A percentile compares a stretch with the other conserved stretches of the same genome.
These are phyloP conservation scores for Argyra leucocephala DNA, from an alignment of 2,888 invertebrate genomes.

Conservation along the genomic window DNA sequence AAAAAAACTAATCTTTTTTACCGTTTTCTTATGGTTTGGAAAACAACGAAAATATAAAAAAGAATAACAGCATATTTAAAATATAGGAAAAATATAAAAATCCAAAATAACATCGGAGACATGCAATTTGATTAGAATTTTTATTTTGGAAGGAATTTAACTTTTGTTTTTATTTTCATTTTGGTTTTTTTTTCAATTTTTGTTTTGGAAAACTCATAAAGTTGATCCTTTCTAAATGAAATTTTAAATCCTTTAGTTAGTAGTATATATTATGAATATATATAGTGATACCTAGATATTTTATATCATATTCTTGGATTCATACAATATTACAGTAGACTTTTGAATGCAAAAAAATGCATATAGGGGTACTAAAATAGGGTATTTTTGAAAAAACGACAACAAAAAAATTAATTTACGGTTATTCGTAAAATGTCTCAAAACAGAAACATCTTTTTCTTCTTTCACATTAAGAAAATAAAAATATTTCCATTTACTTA, in stretches of 20 bases:
- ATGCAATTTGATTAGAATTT: slow-evolving; percentile 3
- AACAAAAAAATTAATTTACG: too few species aligned
- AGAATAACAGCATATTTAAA: background rate
- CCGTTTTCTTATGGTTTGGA: background rate
- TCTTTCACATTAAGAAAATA: too few species aligned
- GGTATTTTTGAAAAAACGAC: too few species aligned
- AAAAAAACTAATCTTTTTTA: background rate
- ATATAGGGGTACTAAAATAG: too few species aligned
- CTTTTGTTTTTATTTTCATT: background rate
- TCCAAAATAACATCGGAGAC: background rate
- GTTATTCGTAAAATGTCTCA: too few species aligned
- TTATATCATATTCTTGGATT: too few species aligned
- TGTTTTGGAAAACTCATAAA: background rate
- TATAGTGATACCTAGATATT: background rate
- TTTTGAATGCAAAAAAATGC: too few species aligned
- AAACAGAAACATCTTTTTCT: too few species aligned
- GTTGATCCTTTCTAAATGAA: slow-evolving; percentile 2
- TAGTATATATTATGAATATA: too few species aligned
- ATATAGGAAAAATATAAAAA: background rate
- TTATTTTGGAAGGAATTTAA: background rate
- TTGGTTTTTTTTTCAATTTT: background rate
- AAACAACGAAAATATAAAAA: too few species aligned
- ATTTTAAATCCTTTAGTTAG: slow-evolving; percentile 3
- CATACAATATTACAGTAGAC: too few species aligned
- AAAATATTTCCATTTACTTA: too few species aligned